These are phyloP conservation scores for Miniopterus natalensis DNA, from an alignment of 2,113 vertebrate genomes.

Conservation along the genomic window DNA sequence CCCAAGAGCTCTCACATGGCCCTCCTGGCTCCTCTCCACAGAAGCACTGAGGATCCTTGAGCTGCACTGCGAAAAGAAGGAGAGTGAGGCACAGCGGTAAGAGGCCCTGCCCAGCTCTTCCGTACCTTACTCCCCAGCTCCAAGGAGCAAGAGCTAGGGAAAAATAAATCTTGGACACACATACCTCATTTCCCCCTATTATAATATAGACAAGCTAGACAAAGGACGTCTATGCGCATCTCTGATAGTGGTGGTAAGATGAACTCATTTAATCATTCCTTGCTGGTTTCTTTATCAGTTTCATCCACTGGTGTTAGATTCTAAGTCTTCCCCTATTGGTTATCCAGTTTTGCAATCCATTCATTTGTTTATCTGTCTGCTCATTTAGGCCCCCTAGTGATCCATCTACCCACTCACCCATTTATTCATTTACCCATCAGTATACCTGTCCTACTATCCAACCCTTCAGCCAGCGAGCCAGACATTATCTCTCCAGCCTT, in stretches of 20 bases:
- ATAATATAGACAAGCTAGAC: neutral
- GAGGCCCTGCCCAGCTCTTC: neutral
- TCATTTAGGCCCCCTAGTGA: neutral
- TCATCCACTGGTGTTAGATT: neutral
- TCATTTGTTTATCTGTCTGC: neutral
- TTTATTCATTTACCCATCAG: neutral
- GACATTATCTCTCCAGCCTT: neutral
- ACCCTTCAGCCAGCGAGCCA: neutral
- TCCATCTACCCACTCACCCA: neutral
- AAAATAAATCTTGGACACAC: neutral
- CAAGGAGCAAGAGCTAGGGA: neutral
- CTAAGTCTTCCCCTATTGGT: neutral
- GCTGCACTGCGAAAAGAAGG: conserved; percentile 26
- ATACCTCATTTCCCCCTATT: neutral
- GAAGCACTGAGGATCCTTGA: conserved; percentile 70
- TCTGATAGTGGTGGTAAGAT: neutral
- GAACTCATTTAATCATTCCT: neutral
- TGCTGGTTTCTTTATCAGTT: neutral
- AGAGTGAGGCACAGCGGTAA: conserved; percentile 18
- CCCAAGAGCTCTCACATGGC: neutral
- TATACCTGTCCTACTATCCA: neutral
- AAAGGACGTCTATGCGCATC: neutral
- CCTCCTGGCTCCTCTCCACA: neutral
- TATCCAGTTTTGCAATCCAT: neutral
- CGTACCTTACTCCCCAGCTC: neutral